Percentiles rank a stretch among this genome's conserved stretches.
These are phyloP conservation scores for Fulica atra DNA, from an alignment of 2,113 vertebrate species.

Conservation along the genomic window DNA sequence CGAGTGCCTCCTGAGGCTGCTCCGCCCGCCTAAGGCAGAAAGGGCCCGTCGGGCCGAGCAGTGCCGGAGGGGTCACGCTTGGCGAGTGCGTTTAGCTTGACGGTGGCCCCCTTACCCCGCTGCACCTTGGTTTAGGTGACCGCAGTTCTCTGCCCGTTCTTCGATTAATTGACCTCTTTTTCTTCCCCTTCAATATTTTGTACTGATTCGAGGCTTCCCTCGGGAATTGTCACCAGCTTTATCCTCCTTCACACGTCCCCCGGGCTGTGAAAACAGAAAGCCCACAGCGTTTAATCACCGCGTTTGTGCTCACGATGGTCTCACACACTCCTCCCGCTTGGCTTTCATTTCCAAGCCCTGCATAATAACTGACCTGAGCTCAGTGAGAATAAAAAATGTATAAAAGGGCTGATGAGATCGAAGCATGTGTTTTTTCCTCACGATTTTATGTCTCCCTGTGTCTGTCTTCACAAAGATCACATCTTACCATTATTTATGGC, in stretches of 20 bases:
- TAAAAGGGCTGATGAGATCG: background rate
- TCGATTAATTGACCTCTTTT: accelerated
- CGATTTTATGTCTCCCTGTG: background rate
- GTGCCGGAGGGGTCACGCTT: background rate
- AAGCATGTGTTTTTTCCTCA: background rate
- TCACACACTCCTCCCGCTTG: background rate
- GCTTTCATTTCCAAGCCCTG: background rate
- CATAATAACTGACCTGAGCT: background rate
- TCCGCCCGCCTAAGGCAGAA: background rate
- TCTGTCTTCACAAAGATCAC: background rate
- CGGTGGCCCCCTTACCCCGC: too few species aligned
- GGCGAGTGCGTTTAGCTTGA: background rate
- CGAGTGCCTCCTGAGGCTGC: background rate
- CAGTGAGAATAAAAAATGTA: accelerated
- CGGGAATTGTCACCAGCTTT: background rate
- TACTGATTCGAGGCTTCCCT: background rate
- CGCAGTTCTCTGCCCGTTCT: background rate
- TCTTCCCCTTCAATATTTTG: background rate
- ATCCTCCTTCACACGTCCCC: background rate
- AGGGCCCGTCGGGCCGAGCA: too few species aligned
- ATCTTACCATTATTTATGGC: background rate
- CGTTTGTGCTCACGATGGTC: background rate
- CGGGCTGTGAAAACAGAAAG: background rate
- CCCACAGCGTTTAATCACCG: background rate
- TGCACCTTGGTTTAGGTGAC: too few species aligned